Percentiles rank a stretch among this genome's conserved stretches.
These are phyloP conservation scores for Drosophila robusta DNA, from an alignment of 2,888 invertebrate species.

Conservation along the genomic window DNA sequence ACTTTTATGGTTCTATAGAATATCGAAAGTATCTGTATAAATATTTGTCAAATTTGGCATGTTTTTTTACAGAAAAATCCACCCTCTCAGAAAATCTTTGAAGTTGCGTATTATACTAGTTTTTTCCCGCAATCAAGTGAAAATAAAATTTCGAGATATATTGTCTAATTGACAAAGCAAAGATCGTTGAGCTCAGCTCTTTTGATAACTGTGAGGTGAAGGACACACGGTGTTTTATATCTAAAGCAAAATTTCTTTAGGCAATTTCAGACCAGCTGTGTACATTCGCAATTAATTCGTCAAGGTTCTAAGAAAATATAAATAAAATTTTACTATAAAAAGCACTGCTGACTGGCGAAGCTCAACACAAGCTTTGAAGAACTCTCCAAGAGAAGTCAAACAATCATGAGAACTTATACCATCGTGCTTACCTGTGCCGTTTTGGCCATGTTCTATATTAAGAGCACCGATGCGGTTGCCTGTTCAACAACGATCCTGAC, in stretches of 20 bases:
- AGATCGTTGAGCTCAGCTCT: not conserved
- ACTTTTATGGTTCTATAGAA: no score
- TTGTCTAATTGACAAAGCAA: not conserved
- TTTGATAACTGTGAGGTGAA: not conserved
- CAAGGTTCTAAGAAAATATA: not conserved
- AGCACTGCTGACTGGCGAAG: not conserved
- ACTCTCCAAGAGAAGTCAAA: not conserved
- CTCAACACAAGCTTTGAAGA: not conserved
- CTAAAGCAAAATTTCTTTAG: no score
- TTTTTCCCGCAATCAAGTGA: no score
- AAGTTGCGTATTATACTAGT: no score
- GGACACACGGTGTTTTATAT: no score
- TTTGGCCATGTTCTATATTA: conserved; percentile 23
- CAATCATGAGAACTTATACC: conserved; percentile 27
- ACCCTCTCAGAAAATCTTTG: no score
- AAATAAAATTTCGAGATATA: not conserved
- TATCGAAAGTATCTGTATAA: no score
- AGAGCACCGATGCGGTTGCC: conserved; percentile 29
- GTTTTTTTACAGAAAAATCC: no score
- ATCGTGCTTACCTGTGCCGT: conserved; percentile 24
- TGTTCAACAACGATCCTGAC: conserved; percentile 23
- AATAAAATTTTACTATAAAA: not conserved
- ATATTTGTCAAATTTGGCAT: no score
- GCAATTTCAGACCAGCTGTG: not conserved
- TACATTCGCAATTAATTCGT: not conserved